phyloP scores from a whole-genome alignment of 2,113 vertebrate genomes.

The Bubo scandiacus region DNA sequence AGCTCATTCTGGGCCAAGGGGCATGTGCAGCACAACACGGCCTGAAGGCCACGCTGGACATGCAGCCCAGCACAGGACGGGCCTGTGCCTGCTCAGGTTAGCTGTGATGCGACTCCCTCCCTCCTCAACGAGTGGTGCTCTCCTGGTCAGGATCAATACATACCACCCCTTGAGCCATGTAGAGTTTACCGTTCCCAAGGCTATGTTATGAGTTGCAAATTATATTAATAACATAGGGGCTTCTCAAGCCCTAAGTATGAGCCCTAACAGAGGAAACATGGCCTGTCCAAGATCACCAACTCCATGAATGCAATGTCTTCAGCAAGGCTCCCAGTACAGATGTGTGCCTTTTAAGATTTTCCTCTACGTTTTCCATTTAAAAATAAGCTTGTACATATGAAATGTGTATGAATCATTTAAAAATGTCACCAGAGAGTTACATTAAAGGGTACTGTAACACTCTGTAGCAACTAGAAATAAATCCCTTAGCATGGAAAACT shows the following conservation, averaged over 20 bases:
- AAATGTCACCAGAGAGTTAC: slow-evolving; percentile 29
- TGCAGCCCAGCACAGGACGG: not conserved
- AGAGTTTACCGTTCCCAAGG: not conserved
- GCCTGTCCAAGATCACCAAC: accelerated
- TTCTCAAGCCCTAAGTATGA: not conserved
- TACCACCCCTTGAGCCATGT: not conserved
- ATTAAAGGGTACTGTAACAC: slow-evolving; percentile 18
- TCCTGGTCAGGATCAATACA: not conserved
- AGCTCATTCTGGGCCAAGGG: too few relatives aligned
- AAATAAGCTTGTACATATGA: not conserved
- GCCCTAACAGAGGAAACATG: not conserved
- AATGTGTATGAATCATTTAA: slow-evolving; percentile 27
- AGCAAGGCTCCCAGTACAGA: not conserved
- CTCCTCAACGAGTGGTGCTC: not conserved
- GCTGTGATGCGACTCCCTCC: not conserved
- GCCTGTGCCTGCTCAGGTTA: not conserved
- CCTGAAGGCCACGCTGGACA: not conserved
- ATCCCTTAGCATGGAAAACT: not conserved
- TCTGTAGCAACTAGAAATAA: slow-evolving; percentile 14
- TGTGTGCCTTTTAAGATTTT: not conserved
- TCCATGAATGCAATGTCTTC: not conserved
- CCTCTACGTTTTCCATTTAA: not conserved
- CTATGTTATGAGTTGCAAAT: not conserved
- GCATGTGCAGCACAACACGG: accelerated
- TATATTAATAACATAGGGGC: not conserved